A percentile compares a stretch with the other conserved stretches of the same genome.
These are phyloP conservation scores for Leptonema lineaticorne DNA, from an alignment of 1,140 invertebrate species.

Conservation along the genomic window DNA sequence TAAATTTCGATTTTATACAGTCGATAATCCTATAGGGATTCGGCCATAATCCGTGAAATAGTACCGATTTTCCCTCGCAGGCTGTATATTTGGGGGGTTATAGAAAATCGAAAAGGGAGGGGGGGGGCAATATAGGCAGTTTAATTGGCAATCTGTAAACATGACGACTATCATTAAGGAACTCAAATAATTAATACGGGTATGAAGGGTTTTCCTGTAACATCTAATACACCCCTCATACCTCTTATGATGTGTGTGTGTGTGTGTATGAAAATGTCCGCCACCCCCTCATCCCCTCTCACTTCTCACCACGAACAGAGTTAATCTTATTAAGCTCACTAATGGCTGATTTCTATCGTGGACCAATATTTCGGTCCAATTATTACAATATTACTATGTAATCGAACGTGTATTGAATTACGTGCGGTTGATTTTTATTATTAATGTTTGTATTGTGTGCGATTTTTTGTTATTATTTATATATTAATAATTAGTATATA, in stretches of 20 bases:
- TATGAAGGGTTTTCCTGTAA: slow-evolving; percentile 17
- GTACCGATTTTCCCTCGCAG: too few species aligned
- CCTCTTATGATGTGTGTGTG: too few species aligned
- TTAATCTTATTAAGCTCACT: slow-evolving; percentile 16
- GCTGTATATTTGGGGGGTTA: too few species aligned
- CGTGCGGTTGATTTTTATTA: too few species aligned
- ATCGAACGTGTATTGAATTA: neutral
- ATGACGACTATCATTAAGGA: slow-evolving; percentile 15
- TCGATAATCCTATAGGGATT: neutral
- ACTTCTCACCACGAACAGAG: too few species aligned
- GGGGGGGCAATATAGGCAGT: neutral
- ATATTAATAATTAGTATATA: too few species aligned
- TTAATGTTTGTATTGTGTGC: too few species aligned
- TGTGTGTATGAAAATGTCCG: too few species aligned
- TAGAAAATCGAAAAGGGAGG: too few species aligned
- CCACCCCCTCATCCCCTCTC: too few species aligned
- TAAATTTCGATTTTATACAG: too few species aligned
- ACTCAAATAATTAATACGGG: slow-evolving; percentile 13
- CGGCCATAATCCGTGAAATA: neutral
- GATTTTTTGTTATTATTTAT: too few species aligned
- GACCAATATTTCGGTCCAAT: slow-evolving; percentile 6
- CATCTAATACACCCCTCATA: slow-evolving; percentile 10
- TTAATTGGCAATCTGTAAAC: neutral
- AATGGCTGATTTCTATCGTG: slow-evolving; percentile 17
- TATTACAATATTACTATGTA: slow-evolving; percentile 4